A percentile compares a stretch with the other conserved stretches of the same genome.
Conservation (phyloP, 2,888 invertebrate genomes). For the Halictus quadricinctus region DNA sequence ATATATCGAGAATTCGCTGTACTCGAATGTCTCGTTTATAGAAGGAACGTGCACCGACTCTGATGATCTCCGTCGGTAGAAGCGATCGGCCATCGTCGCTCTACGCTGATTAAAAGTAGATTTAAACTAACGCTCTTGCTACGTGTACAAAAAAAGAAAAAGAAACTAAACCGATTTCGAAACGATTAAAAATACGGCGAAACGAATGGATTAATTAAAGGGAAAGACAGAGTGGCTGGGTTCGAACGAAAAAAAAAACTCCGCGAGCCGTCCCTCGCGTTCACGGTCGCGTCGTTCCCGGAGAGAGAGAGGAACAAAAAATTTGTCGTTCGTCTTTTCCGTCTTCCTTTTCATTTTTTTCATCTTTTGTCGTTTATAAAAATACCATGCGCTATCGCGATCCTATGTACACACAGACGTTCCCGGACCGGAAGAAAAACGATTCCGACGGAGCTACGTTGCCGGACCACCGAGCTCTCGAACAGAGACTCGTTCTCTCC, state of each 20-base stretch:
- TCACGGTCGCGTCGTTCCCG: constrained; percentile 38
- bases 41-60: neutral
- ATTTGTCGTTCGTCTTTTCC: constrained; percentile 24
- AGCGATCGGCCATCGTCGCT: constrained; percentile 26
- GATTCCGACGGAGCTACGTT: constrained; percentile 23
- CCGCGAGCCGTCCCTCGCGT: constrained; percentile 34
- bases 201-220: neutral
- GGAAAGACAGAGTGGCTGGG: neutral
- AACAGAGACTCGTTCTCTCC: neutral
- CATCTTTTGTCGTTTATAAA: constrained; percentile 56
- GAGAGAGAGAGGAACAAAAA: constrained; percentile 30
- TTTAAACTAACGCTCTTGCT: constrained; percentile 35
- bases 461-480: constrained; percentile 6
- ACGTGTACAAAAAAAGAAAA: constrained; percentile 13
- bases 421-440: constrained; percentile 39
- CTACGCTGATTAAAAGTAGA: constrained; percentile 29
- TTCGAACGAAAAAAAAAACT: neutral
- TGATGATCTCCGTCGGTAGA: constrained; percentile 42
- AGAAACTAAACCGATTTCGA: neutral
- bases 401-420: constrained; percentile 60
- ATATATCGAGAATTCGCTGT: too few relatives aligned
- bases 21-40: neutral
- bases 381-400: constrained; percentile 62
- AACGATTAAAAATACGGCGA: constrained; percentile 21
- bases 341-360: neutral